Percentiles rank a stretch among this genome's conserved stretches.
Conservation (phyloP, 1,140 invertebrate genomes). For the Neelides sp. region DNA sequence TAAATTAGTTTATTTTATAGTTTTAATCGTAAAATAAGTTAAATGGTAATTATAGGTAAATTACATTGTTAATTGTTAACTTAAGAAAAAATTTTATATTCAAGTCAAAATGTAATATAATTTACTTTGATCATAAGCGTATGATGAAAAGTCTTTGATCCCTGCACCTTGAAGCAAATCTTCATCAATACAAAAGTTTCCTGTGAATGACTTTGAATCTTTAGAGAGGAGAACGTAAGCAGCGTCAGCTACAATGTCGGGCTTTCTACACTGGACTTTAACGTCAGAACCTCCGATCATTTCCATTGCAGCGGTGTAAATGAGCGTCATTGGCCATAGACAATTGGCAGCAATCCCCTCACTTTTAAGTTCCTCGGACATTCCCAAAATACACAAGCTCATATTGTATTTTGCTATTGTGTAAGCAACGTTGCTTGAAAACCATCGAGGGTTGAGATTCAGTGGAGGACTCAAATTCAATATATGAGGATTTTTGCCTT, state of each 20-base stretch:
- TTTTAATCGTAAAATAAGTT: neutral
- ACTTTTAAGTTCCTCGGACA: constrained; percentile 78
- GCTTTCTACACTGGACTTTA: constrained; percentile 54
- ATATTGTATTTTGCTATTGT: constrained; percentile 99
- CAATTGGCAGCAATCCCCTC: constrained; percentile 88
- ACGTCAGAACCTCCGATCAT: constrained; percentile 57
- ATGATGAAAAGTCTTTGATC: constrained; percentile 71
- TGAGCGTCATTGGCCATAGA: constrained; percentile 80
- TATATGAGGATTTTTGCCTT: constrained; percentile 86
- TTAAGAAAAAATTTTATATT: neutral
- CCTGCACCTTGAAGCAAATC: constrained; percentile 67
- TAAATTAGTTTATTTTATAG: neutral
- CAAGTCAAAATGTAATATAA: constrained; percentile 16
- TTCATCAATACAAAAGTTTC: constrained; percentile 91
- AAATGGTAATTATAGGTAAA: neutral
- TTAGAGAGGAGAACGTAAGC: constrained; percentile 77
- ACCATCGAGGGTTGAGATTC: constrained; percentile 81
- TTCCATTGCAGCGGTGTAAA: constrained; percentile 90
- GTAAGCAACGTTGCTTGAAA: constrained; percentile 73
- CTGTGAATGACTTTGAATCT: constrained; percentile 64
- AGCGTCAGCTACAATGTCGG: constrained; percentile 90
- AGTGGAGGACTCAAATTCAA: constrained; percentile 91
- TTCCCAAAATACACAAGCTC: constrained; percentile 96
- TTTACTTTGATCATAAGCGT: constrained; percentile 65
- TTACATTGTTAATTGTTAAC: neutral